Evolutionary conservation across 30 jellyfish, hydroid and myxozoan genomes (phyloP), one percentile per base, ranked within the genome.

Genomic region (Catostylus mosaicus): DNA sequence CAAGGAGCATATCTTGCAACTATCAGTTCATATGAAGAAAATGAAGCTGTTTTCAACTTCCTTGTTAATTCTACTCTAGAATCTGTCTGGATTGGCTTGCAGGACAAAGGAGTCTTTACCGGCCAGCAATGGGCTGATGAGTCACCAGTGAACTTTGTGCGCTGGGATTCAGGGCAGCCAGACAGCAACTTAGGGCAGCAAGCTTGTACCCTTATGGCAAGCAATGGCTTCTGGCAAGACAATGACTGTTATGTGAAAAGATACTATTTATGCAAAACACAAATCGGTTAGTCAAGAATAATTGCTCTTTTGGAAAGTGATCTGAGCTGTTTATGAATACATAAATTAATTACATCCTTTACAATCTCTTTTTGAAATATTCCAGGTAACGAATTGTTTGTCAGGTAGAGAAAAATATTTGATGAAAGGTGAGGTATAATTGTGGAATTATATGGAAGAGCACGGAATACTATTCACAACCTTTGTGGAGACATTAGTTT

Each of bases 141-240:
- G 0, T 63, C 96, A 0, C 96, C 99, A 23, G 92, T 95, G 12
- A 72, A 85, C 20, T 95, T 68, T 63, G 85, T 80, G 35, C 88
- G 89, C 40, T 95, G 99, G 99, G 94, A 95, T 64, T 54, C 97
- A 18, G 74, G 69, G 18, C 90, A 84, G 70, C 99, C 99, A 4
- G 84, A 95, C 83, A 95, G 98, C 59, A 83, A 96, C 73, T 27
- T 78, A 63, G 90, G 92, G 20, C 97, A 82, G 66, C 90, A 75
- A 36, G 87, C 94, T 14, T 95, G 99, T 73, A 73, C 89, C 9
- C 93, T 96, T 3, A 95, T 95, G 97, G 80, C 83, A 67, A 88
- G 83, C 67, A 87, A 87, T 74, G 99, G 99, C 27, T 73, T 83
- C 56, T 95, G 99, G 99, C 52, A 86, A 43, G 99, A 95, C 62